Evolutionary conservation across 2,113 vertebrate genomes (phyloP), one percentile per base, ranked within the genome.

Genomic region (Trinectes maculatus): DNA sequence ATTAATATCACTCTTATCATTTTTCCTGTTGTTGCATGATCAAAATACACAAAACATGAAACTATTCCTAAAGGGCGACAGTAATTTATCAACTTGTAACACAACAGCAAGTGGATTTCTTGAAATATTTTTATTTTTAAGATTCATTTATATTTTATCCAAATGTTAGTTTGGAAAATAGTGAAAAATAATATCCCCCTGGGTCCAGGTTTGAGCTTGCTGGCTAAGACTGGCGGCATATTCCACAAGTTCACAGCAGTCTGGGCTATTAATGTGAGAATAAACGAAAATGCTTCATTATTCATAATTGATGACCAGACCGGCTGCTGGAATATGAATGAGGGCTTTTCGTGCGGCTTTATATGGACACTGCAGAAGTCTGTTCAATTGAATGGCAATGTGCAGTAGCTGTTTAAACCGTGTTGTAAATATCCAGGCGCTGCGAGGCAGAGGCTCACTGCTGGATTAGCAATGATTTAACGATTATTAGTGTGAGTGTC

Each of bases 251-350:
- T 73, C 24, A 24, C 39, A 19, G 34, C 47, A 67, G 29, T 61
- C 40, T 42, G 31, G 18, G 13, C n/a, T 71, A 52, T 28, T 24
- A 55, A 46, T 67, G 11, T 59, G 73, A 46, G 65, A 64, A 60
- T 36, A 37, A 66, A 37, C 49, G 19, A 26, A 62, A 49, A 61
- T 25, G 19, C 25, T 52, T 63, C 2, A 67, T 55, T 66, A 77
- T 71, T 62, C 44, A 86, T 75, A 47, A 81, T 83, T 19, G 24
- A 84, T 71, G 43, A 77, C 21, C 19, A 8, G 46, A 61, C 37
- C 67, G 71, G 57, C 53, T 63, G 52, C 44, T 82, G 0, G 48
- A 81, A 70, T 74, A 63, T 51, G 31, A 64, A 79, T 81, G 46
- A 72, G 25, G 21, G 15, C 25, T 44, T 63, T 54, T 13, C 15